Conservation (phyloP, 1,140 invertebrate genomes). For the Dendrolimus punctatus region DNA sequence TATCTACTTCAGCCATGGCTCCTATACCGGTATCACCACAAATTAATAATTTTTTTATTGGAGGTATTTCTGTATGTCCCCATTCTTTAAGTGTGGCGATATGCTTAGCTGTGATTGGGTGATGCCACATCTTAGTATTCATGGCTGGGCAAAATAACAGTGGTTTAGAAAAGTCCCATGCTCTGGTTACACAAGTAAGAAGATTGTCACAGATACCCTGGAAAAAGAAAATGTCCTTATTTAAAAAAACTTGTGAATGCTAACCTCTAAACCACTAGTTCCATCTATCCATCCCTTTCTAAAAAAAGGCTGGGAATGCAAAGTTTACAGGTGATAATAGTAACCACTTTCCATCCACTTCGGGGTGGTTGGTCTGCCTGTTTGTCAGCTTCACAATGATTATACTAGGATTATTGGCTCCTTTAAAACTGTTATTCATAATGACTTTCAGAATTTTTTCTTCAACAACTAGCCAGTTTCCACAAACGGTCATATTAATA, state of each 20-base stretch:
- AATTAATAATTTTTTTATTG: conserved; percentile 91
- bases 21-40: conserved; percentile 96
- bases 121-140: conserved; percentile 98
- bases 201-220: conserved; percentile 97
- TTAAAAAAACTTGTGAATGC: background rate
- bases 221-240: conserved; percentile 25
- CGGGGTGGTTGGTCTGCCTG: too few relatives aligned
- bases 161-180: conserved; percentile 93
- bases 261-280: too few relatives aligned
- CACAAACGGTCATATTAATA: too few relatives aligned
- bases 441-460: too few relatives aligned
- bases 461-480: too few relatives aligned
- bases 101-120: conserved; percentile 90
- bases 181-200: conserved; percentile 91
- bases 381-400: too few relatives aligned
- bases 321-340: too few relatives aligned
- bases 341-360: too few relatives aligned
- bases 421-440: too few relatives aligned
- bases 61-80: conserved; percentile 90
- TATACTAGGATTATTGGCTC: too few relatives aligned
- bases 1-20: conserved; percentile 93
- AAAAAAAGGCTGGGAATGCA: too few relatives aligned
- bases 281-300: too few relatives aligned
- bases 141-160: conserved; percentile 97
- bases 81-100: conserved; percentile 83